Base-by-base conservation (phyloP, 1,140 invertebrate species). In the Chelonus insularis region DNA sequence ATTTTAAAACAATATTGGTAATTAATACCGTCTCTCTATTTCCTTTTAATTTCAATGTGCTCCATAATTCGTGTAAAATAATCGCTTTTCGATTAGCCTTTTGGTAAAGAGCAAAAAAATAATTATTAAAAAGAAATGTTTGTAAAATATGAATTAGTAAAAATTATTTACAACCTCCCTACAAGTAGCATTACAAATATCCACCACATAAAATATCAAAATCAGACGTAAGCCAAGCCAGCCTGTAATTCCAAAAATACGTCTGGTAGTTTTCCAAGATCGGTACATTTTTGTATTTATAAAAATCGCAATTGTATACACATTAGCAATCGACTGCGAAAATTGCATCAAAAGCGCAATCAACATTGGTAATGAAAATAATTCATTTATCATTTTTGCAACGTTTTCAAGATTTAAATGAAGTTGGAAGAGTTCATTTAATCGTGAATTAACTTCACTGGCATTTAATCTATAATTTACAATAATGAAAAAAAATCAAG, bases 41-140 rank as follows among this genome's bases (percentile, higher is more conserved):
- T 12, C 43, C 29, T 6, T 36, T 9, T 9, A 18, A 45, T 50
- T 16, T 34, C 20, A 20, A 29, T 9, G 32, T n/a, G 1, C 4
- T 16, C 32, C 25, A 20, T 8, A 50, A 32, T 18, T 25, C 34
- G 12, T 58, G 45, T 7, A 36, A 32, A 48, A 48, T 20, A 36
- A 11, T 58, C 29, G 20, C 55, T 29, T 20, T 36, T 21, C 57
- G 12, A 50, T 58, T 58, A 6, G 32, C 57, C 45, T 58, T 1
- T 18, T 18, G 14, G 37, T 9, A 37, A 36, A 36, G 37, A 21
- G 2, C 9, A 36, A 18, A 18, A 36, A 36, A 12, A 4, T 12
- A 39, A 25, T 51, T 23, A n/a, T 51, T 51, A n/a, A n/a, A n/a
- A n/a, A 4, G 14, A 11, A n/a, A 7, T 12, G 8, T 25, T n/a